These are phyloP conservation scores for Mus pahari DNA, from an alignment of 2,113 vertebrate species.

Conservation along the genomic window DNA sequence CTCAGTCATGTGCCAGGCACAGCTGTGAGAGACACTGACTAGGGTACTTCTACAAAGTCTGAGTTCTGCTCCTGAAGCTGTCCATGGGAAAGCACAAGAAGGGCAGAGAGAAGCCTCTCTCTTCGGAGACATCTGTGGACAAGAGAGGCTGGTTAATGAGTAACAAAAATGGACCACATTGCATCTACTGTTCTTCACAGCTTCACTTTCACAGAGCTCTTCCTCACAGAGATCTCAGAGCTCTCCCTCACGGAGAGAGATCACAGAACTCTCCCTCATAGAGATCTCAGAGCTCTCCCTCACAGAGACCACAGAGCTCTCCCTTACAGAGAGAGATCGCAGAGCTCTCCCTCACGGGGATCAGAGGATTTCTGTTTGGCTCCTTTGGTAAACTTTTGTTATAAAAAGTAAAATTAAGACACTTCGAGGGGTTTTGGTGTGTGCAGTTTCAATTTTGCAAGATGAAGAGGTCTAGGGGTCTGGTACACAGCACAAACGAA, in stretches of 20 bases:
- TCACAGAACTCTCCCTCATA: constrained; percentile 32
- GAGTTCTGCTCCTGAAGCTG: not conserved
- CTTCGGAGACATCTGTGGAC: constrained; percentile 32
- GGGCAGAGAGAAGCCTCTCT: not conserved
- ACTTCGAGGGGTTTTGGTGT: not conserved
- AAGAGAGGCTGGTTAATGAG: constrained; percentile 53
- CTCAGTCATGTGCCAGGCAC: not conserved
- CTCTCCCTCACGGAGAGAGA: constrained; percentile 27
- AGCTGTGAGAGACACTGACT: not conserved
- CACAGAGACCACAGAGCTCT: constrained; percentile 23
- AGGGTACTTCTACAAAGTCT: constrained; percentile 11
- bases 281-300: constrained; percentile 37
- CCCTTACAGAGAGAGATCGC: constrained; percentile 27
- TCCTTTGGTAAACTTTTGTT: constrained; percentile 30
- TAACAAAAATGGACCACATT: constrained; percentile 9
- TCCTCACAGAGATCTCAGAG: constrained; percentile 50
- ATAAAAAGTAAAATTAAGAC: constrained; percentile 44
- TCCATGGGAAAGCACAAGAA: constrained; percentile 7
- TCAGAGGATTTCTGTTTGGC: constrained; percentile 7
- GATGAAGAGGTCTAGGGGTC: constrained; percentile 40
- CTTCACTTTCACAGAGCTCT: constrained; percentile 46
- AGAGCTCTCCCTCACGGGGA: constrained; percentile 36
- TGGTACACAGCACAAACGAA: not conserved
- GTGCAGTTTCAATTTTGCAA: not conserved
- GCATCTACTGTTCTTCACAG: not conserved